phyloP scores from a whole-genome alignment of 1,140 invertebrate species.

The Drusus annulatus region DNA sequence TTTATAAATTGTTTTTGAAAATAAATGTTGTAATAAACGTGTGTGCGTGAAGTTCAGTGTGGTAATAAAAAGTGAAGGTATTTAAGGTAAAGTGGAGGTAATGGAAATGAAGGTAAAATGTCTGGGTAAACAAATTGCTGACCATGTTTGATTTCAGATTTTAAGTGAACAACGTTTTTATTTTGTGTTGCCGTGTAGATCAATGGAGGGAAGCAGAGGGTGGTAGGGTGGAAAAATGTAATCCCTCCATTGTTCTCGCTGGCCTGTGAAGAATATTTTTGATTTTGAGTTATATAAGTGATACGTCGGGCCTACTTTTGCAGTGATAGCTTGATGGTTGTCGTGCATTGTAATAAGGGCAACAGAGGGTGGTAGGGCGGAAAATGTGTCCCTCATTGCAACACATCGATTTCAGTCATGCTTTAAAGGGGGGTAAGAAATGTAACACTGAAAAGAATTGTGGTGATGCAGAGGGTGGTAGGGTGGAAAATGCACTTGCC shows the following conservation, averaged over 20 bases:
- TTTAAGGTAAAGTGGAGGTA: no score
- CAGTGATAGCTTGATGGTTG: no score
- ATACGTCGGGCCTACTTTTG: no score
- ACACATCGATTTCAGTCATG: background rate
- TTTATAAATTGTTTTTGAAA: background rate
- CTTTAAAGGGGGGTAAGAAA: background rate
- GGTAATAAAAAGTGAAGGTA: no score
- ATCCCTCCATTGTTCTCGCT: background rate
- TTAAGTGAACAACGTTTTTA: background rate
- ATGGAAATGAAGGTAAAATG: background rate
- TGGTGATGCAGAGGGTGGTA: conserved; percentile 1
- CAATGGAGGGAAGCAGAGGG: conserved; percentile 26
- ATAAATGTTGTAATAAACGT: background rate
- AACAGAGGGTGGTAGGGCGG: background rate
- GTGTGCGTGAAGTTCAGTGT: no score
- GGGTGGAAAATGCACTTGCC: conserved; percentile 7
- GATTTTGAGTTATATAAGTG: no score
- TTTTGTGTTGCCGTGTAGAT: background rate
- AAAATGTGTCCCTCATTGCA: background rate
- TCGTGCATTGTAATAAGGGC: background rate
- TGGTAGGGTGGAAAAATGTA: conserved; percentile 32
- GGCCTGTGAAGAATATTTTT: no score
- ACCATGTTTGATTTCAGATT: conserved; percentile 12
- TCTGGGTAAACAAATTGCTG: background rate
- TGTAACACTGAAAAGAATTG: background rate